Evolutionary conservation across 53 echinoderm and acorn worm genomes (phyloP), one percentile per base, ranked within the genome.

Genomic region (Pentamera pediparva): DNA sequence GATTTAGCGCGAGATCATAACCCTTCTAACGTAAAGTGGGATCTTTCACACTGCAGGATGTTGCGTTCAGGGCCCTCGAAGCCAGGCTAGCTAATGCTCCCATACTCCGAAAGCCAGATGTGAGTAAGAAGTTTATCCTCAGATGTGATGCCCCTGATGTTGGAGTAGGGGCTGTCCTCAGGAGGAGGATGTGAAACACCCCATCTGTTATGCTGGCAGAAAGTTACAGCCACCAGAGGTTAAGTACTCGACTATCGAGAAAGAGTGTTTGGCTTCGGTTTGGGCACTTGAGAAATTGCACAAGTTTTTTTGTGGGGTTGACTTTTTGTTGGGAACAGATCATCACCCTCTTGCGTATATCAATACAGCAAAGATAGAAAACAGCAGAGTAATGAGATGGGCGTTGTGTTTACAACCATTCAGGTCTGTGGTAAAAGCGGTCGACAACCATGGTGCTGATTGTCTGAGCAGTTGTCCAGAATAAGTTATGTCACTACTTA

Each of bases 401-500:
- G n/a, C n/a, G n/a, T n/a, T 40, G 36, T 3, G 7, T 26, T 32
- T 74, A 22, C 56, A 74, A 37, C 36, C 74, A 12, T 81, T 31
- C 63, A 6, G 62, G 0, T 81, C 50, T 40, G 26, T 35, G 0
- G 35, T 79, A 34, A 30, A 67, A 13, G 79, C 59, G 0, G 57
- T 79, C 0, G 70, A 79, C 7, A 79, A 79, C 35, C 15, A 69
- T 12, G 79, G 65, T 5, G 79, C 69, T 9, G 79, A 79, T 35
- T 69, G 12, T 18, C 45, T 67, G 1, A 79, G 79, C 18, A 36
- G 79, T 56, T 75, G 59, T 50, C 65, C 65, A 50, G n/a, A n/a
- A n/a, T n/a, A n/a, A n/a, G n/a, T n/a, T n/a, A n/a, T n/a, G n/a
- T n/a, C 50, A 4, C 3, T 50, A 4, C 18, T 19, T 50, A 50